A percentile compares a stretch with the other conserved stretches of the same genome.
phyloP scores from a whole-genome alignment of 2,797 vertebrate genomes.

The Diceros bicornis region DNA sequence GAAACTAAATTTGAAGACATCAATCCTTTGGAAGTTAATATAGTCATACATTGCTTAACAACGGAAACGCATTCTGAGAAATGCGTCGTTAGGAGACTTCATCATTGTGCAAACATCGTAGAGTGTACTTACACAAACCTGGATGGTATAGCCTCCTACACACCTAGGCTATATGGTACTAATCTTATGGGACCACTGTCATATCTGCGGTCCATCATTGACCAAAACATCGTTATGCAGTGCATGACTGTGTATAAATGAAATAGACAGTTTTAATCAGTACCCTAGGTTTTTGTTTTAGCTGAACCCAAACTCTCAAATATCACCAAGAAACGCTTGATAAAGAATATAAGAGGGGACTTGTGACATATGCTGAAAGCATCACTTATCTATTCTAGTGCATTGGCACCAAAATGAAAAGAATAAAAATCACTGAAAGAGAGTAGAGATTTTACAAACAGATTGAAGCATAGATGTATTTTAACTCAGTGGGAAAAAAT shows the following conservation, averaged over 20 bases:
- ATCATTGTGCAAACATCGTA: no score
- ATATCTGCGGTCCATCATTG: no score
- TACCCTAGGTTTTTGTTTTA: conserved; percentile 5
- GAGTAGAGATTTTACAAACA: background rate
- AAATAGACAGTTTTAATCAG: background rate
- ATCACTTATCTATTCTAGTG: background rate
- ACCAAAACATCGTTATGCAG: no score
- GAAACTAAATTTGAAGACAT: background rate
- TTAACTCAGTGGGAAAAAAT: background rate
- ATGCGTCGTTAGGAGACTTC: no score
- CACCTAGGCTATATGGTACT: no score
- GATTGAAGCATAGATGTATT: background rate
- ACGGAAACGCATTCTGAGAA: no score
- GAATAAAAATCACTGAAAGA: conserved; percentile 1
- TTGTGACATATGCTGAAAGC: background rate
- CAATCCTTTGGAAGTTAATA: background rate
- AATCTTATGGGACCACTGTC: no score
- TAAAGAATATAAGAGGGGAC: background rate
- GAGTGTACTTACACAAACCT: no score
- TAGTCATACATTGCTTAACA: no score
- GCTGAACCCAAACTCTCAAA: background rate
- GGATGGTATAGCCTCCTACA: no score
- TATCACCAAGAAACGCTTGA: conserved; percentile 12
- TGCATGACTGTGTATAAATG: background rate
- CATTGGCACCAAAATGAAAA: background rate